Conservation (phyloP, 2,797 vertebrate genomes). For the Macrochelys suwanniensis region DNA sequence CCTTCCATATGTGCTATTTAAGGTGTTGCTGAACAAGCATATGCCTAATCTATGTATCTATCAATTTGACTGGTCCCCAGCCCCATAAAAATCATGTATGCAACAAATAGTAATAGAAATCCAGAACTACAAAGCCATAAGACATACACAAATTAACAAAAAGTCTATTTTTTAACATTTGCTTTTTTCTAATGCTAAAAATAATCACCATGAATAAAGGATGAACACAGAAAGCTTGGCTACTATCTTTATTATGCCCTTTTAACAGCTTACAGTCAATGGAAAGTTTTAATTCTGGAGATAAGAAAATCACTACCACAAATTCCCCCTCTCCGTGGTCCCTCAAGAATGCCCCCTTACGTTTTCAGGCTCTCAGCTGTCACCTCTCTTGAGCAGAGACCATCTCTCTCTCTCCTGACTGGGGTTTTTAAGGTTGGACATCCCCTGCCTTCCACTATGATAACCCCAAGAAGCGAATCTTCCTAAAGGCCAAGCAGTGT, state of each 20-base stretch:
- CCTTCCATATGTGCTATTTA: not conserved
- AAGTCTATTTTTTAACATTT: not conserved
- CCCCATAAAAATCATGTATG: not conserved
- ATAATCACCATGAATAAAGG: not conserved
- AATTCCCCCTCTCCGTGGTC: not conserved
- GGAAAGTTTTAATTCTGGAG: not conserved
- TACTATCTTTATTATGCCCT: not conserved
- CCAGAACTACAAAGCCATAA: not conserved
- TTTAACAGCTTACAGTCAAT: not conserved
- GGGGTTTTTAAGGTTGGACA: not conserved
- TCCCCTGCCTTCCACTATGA: too few species aligned
- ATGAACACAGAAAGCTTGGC: not conserved
- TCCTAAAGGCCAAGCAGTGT: not conserved
- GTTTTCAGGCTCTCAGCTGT: not conserved
- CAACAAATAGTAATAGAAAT: not conserved
- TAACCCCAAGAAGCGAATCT: too few species aligned
- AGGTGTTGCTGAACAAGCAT: slow-evolving; percentile 18
- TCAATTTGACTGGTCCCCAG: slow-evolving; percentile 13
- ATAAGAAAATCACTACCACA: not conserved
- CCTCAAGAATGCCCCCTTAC: not conserved
- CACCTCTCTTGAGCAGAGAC: not conserved
- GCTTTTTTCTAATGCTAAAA: not conserved
- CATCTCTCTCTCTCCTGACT: not conserved
- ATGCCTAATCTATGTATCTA: not conserved
- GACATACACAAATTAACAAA: not conserved